These are phyloP conservation scores for Ctenomys sociabilis DNA, from an alignment of 2,113 vertebrate species.

Conservation along the genomic window DNA sequence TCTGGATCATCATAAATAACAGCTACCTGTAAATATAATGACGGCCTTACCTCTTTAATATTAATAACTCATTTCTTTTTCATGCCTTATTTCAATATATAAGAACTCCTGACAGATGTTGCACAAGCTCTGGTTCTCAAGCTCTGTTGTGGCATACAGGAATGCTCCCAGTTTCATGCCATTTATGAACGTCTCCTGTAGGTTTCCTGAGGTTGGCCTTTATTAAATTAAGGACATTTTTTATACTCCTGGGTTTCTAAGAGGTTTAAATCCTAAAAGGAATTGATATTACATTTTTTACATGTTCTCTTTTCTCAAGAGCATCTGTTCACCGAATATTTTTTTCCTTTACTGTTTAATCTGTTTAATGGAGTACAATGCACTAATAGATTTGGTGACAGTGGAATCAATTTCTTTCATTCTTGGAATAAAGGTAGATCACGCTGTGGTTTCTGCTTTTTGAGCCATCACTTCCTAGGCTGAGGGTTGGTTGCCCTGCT, in stretches of 20 bases:
- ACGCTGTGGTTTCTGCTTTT: not conserved
- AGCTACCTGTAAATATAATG: not conserved
- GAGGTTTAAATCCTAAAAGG: not conserved
- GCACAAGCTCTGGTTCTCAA: not conserved
- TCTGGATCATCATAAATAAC: slow-evolving; percentile 9
- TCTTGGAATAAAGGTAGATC: not conserved
- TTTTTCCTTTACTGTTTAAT: slow-evolving; percentile 29
- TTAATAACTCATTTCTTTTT: slow-evolving; percentile 8
- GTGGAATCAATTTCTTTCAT: slow-evolving; percentile 13
- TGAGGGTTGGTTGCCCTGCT: not conserved
- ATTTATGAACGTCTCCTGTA: not conserved
- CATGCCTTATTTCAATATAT: not conserved
- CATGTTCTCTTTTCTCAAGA: not conserved
- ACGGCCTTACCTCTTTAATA: not conserved
- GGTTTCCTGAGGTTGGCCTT: not conserved
- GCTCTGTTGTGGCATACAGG: not conserved
- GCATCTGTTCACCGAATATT: not conserved
- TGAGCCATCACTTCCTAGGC: not conserved
- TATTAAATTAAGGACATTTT: slow-evolving; percentile 6
- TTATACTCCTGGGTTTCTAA: slow-evolving; percentile 47
- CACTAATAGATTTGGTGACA: not conserved
- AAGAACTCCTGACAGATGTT: not conserved
- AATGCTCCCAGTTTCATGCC: not conserved
- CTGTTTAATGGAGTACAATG: not conserved
- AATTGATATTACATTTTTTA: slow-evolving; percentile 16